Evolutionary conservation across 2,888 invertebrate species (phyloP), one percentile per base, ranked within the genome.

Genomic region (Cryptocephalus primarius): DNA sequence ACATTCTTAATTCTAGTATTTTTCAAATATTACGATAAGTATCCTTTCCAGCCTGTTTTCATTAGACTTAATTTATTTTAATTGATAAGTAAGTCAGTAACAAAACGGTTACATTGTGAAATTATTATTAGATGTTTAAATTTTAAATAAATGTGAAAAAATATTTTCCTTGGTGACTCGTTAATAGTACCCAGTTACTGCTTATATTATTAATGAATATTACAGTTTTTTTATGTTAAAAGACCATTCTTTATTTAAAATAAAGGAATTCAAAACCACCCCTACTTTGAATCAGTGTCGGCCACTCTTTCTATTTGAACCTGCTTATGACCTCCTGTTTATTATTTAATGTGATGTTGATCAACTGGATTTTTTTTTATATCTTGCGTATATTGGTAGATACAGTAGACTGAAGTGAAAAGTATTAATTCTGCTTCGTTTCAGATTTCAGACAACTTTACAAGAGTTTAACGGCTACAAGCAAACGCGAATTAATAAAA

Each of bases 81-180:
- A 62, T 55, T 62, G 56, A 58, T 61, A 63, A 60, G 58, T 58
- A 59, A 60, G 56, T 53, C 47, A 34, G 56, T 56, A 60, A 62
- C 60, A 60, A 56, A 63, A 59, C 59, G 53, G 59, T 61, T 61
- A 60, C 60, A 59, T 60, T 67, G 64, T 65, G 64, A 65, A 64
- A 64, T 64, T 60, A 64, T 64, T 60, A 63, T 60, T 68, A 67
- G 67, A 65, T 67, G 67, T 68, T 66, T 66, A 66, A 67, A 67
- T 66, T 66, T 66, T 59, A 68, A 68, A 67, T 68, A 67, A 67
- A 68, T 68, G 67, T 68, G 67, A 66, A 62, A 66, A 60, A 63
- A 54, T 54, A 59, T 54, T 52, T 55, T 51, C 51, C 49, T 50
- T 51, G 3, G 54, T 54, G 52, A 56, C 54, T 59, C 49, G 49